Conservation (phyloP, 1,140 invertebrate genomes). For the Zaprionus camerounensis region DNA sequence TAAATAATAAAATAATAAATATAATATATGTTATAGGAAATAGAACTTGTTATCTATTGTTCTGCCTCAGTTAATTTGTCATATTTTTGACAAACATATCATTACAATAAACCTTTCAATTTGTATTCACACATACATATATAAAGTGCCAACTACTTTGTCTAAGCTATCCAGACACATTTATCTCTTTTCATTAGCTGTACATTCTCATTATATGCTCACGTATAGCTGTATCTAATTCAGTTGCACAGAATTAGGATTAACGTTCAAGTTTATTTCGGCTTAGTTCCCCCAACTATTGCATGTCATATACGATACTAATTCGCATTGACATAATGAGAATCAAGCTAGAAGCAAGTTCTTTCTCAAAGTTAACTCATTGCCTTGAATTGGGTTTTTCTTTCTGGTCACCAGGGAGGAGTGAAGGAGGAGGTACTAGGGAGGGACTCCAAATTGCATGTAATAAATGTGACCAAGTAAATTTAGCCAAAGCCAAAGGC, state of each 20-base stretch:
- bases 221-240: neutral
- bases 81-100: too few species aligned
- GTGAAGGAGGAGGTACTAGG: too few species aligned
- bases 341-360: neutral
- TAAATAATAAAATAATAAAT: too few species aligned
- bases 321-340: constrained; percentile 3
- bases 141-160: neutral
- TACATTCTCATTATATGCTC: too few species aligned
- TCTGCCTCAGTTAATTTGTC: too few species aligned
- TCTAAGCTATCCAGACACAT: neutral
- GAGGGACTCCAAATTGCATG: constrained; percentile 56
- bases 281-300: neutral
- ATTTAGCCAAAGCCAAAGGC: constrained; percentile 54
- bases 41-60: too few species aligned
- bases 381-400: constrained; percentile 13
- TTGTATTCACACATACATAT: too few species aligned
- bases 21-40: too few species aligned
- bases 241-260: neutral
- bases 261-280: neutral
- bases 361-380: constrained; percentile 45
- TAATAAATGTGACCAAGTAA: constrained; percentile 76
- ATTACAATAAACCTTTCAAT: too few species aligned
- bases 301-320: neutral
- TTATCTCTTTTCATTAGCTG: neutral
- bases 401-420: constrained; percentile 38